Conservation (phyloP, 2,113 vertebrate species). For the Calidris pygmaea region DNA sequence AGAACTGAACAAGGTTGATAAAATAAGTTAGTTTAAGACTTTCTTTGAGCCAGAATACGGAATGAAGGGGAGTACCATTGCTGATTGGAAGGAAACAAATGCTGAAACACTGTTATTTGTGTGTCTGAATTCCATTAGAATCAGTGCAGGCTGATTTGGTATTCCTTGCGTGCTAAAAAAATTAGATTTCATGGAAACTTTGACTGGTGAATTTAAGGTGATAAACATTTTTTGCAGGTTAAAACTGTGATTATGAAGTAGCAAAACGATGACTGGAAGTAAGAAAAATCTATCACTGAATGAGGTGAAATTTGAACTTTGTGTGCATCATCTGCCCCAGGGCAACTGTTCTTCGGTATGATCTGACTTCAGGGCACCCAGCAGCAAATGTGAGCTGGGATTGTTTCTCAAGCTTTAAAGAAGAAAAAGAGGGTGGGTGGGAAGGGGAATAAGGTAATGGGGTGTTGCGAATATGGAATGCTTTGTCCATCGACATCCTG, state of each 20-base stretch:
- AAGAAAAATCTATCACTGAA: not conserved
- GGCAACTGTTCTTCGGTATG: not conserved
- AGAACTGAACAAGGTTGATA: not conserved
- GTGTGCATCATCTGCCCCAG: not conserved
- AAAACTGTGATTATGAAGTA: not conserved
- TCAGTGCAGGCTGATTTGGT: not conserved
- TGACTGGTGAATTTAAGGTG: not conserved
- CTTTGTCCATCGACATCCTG: not conserved
- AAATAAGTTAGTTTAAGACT: not conserved
- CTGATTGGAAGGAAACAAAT: not conserved
- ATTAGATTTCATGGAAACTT: not conserved
- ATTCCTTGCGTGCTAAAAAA: not conserved
- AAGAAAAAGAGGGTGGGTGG: rapidly evolving
- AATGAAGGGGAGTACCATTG: not conserved
- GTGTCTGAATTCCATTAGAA: not conserved
- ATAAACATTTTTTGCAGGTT: not conserved
- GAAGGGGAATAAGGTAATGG: not conserved
- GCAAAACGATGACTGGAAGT: not conserved
- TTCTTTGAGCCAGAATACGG: not conserved
- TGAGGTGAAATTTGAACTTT: not conserved
- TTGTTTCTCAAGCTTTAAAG: not conserved
- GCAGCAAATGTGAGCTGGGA: not conserved
- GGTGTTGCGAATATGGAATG: too few species aligned
- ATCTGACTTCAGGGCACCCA: not conserved
- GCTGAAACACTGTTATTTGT: not conserved